Evolutionary conservation across 2,888 invertebrate genomes (phyloP).

Genomic region (Sicus ferrugineus): DNA sequence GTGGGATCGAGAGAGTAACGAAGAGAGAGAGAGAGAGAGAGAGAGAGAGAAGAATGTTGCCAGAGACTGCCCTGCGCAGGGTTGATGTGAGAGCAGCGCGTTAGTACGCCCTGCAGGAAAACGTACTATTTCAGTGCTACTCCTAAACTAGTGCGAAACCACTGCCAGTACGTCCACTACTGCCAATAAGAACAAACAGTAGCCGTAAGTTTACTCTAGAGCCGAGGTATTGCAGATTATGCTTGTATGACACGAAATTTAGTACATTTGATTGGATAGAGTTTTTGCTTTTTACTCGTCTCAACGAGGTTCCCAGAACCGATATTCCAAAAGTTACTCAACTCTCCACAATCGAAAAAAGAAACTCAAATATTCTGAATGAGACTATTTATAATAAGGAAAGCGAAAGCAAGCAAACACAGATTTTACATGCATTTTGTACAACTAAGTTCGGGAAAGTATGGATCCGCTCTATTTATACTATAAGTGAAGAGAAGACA

Average conservation of each 20-base stretch:
- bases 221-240: not conserved
- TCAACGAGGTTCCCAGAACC: not conserved
- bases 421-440: too few species aligned
- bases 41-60: slow-evolving; percentile 46
- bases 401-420: slow-evolving; percentile 37
- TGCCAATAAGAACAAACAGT: slow-evolving; percentile 65
- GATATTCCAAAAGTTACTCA: not conserved
- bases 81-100: too few species aligned
- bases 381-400: slow-evolving; percentile 61
- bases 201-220: slow-evolving; percentile 53
- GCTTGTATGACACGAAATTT: not conserved
- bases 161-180: slow-evolving; percentile 53
- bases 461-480: not conserved
- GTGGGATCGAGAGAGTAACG: slow-evolving; percentile 47
- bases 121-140: slow-evolving; percentile 29
- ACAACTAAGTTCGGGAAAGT: slow-evolving; percentile 1
- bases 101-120: too few species aligned
- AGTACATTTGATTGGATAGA: not conserved
- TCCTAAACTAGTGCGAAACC: slow-evolving; percentile 25
- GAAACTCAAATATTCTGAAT: slow-evolving; percentile 57
- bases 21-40: slow-evolving; percentile 1
- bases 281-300: not conserved
- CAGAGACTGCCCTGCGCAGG: slow-evolving; percentile 52
- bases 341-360: not conserved
- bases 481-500: slow-evolving; percentile 38